Percentiles rank a stretch among this genome's conserved stretches.
phyloP scores from a whole-genome alignment of 2,888 invertebrate genomes.

The Melieria crassipennis region DNA sequence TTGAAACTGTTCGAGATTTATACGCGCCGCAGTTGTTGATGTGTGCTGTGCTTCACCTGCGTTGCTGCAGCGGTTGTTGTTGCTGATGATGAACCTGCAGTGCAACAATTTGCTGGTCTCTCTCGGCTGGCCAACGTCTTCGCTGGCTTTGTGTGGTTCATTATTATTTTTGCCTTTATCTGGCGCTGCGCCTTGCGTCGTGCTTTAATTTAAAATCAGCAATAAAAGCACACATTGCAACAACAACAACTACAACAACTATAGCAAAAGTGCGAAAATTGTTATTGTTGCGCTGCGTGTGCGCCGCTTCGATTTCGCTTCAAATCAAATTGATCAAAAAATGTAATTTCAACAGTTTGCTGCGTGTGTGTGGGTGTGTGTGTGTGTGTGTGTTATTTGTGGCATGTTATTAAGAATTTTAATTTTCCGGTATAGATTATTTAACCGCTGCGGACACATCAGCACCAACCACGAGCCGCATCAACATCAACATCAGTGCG shows the following conservation, averaged over 20 bases:
- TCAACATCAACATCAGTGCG: not conserved
- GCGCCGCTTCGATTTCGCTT: not conserved
- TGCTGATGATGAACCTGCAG: conserved; percentile 26
- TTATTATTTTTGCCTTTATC: conserved; percentile 7
- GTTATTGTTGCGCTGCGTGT: conserved; percentile 26
- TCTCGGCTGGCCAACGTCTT: too few relatives aligned
- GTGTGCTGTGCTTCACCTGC: not conserved
- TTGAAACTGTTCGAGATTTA: conserved; percentile 18
- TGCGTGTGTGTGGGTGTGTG: not conserved
- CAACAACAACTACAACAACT: conserved; percentile 40
- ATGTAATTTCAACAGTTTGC: conserved; percentile 2
- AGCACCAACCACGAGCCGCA: conserved; percentile 4
- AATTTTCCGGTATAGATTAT: conserved; percentile 38
- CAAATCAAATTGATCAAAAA: conserved; percentile 10
- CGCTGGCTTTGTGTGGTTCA: too few relatives aligned
- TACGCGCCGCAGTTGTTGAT: conserved; percentile 32
- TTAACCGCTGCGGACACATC: conserved; percentile 17
- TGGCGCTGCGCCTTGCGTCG: not conserved
- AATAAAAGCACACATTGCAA: not conserved
- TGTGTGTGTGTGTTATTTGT: not conserved
- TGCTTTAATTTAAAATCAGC: conserved; percentile 22
- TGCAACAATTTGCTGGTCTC: not conserved
- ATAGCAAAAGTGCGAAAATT: conserved; percentile 19
- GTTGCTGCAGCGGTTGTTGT: conserved; percentile 21
- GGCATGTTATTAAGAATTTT: conserved; percentile 35